Conservation (phyloP, 1,140 invertebrate genomes). For the Muscidifurax raptorellus region DNA sequence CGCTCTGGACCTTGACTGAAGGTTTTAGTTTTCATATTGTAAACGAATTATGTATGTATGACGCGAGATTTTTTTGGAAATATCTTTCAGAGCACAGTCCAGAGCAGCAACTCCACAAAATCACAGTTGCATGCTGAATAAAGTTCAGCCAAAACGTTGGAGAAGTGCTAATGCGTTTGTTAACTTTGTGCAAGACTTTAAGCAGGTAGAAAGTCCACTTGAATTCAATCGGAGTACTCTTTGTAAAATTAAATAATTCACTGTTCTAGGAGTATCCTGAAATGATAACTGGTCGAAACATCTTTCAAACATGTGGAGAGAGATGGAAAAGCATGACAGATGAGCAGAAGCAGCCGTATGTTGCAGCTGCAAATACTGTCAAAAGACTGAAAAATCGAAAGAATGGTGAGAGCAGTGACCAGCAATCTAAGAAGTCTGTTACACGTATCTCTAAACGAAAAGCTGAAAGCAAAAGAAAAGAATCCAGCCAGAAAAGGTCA, state of each 20-base stretch:
- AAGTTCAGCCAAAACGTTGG: conserved; percentile 47
- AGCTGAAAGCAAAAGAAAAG: conserved; percentile 46
- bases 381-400: conserved; percentile 52
- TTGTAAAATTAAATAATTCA: not conserved
- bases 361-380: conserved; percentile 58
- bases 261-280: conserved; percentile 39
- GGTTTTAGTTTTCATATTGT: not conserved
- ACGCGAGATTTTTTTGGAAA: not conserved
- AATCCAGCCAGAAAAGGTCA: conserved; percentile 44
- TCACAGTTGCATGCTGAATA: conserved; percentile 21
- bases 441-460: conserved; percentile 46
- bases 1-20: too few species aligned
- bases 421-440: conserved; percentile 36
- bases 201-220: conserved; percentile 55
- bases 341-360: conserved; percentile 63
- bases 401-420: conserved; percentile 8
- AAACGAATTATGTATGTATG: not conserved
- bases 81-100: conserved; percentile 49
- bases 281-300: conserved; percentile 45
- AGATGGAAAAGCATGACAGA: conserved; percentile 62
- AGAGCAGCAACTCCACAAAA: conserved; percentile 42
- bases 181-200: conserved; percentile 66
- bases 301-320: conserved; percentile 62
- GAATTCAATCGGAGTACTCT: not conserved
- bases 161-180: conserved; percentile 63